phyloP scores from a whole-genome alignment of 2,113 vertebrate species.

The Syngnathus floridae region DNA sequence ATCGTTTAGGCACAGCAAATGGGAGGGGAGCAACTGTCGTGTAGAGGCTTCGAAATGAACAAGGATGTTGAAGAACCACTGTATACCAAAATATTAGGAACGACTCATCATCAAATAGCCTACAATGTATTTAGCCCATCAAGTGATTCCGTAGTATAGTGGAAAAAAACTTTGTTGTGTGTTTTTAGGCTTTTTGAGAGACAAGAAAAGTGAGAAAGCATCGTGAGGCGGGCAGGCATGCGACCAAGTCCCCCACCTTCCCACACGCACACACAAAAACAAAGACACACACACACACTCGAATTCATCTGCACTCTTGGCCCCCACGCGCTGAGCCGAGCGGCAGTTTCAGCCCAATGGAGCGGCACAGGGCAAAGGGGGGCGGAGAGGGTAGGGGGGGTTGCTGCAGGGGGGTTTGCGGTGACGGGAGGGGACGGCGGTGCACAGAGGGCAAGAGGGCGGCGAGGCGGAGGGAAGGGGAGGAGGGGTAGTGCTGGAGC shows the following conservation, averaged over 20 bases:
- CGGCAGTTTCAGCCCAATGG: slow-evolving; percentile 71
- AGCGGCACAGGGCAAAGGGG: slow-evolving; percentile 60
- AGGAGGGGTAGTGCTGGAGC: slow-evolving; percentile 30
- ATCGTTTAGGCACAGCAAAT: not conserved
- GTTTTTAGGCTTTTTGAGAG: slow-evolving; percentile 35
- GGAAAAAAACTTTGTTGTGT: slow-evolving; percentile 52
- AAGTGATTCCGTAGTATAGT: not conserved
- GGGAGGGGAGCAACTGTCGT: not conserved
- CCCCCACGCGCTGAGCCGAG: slow-evolving; percentile 65
- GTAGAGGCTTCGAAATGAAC: not conserved
- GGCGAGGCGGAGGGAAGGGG: slow-evolving; percentile 29
- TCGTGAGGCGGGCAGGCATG: slow-evolving; percentile 57
- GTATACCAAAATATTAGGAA: not conserved
- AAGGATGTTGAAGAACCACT: too few relatives aligned
- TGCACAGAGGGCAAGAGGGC: slow-evolving; percentile 47
- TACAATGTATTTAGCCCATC: not conserved
- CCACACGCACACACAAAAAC: slow-evolving; percentile 12
- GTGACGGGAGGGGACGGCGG: slow-evolving; percentile 22
- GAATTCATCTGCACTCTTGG: slow-evolving; percentile 38
- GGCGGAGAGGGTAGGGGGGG: not conserved
- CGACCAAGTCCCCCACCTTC: slow-evolving; percentile 40
- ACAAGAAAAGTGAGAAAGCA: slow-evolving; percentile 59
- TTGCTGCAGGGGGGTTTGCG: slow-evolving; percentile 8
- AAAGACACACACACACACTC: slow-evolving; percentile 21
- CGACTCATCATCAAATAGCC: not conserved